Conservation (phyloP, 2,797 vertebrate genomes). For the Cirrhinus mrigala region DNA sequence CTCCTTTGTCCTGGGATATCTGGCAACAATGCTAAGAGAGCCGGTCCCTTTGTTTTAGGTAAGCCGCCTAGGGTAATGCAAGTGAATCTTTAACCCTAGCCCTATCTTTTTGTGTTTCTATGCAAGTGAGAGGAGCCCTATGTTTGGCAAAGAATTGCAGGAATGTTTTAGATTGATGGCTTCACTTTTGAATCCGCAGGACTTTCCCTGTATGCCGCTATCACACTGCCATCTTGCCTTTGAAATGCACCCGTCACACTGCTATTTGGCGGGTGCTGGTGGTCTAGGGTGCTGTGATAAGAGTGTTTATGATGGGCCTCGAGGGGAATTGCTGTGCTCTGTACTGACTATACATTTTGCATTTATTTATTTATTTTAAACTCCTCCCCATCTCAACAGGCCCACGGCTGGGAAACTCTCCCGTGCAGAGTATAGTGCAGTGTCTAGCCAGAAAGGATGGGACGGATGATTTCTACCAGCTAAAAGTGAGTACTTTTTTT, state of each 20-base stretch:
- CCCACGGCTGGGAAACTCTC: slow-evolving; percentile 97
- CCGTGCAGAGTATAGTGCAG: slow-evolving; percentile 98
- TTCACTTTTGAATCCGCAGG: slow-evolving; percentile 58
- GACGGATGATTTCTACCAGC: slow-evolving; percentile 98
- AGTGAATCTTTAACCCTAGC: slow-evolving; percentile 7
- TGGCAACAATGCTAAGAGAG: slow-evolving; percentile 95
- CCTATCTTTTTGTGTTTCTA: slow-evolving; percentile 6
- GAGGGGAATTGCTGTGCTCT: slow-evolving; percentile 66
- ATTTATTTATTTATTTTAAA: slow-evolving; percentile 33
- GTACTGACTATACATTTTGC: slow-evolving; percentile 71
- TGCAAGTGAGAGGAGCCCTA: slow-evolving; percentile 12
- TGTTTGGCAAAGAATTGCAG: slow-evolving; percentile 74
- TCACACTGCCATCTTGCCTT: slow-evolving; percentile 31
- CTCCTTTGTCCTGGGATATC: slow-evolving; percentile 93
- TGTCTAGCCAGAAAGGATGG: slow-evolving; percentile 99
- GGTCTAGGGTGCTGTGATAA: slow-evolving; percentile 69
- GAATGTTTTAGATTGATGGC: slow-evolving; percentile 68
- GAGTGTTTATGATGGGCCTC: slow-evolving; percentile 68
- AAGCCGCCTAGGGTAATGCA: slow-evolving; percentile 63
- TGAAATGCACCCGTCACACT: slow-evolving; percentile 36
- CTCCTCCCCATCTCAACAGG: slow-evolving; percentile 75
- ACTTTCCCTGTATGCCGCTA: slow-evolving; percentile 1
- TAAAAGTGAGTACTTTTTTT: slow-evolving; percentile 87
- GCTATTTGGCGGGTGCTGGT: slow-evolving; percentile 62
- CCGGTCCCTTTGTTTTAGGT: slow-evolving; percentile 97